Evolutionary conservation across 2,797 vertebrate genomes (phyloP), one percentile per base, ranked within the genome.

Genomic region (Oreortyx pictus): DNA sequence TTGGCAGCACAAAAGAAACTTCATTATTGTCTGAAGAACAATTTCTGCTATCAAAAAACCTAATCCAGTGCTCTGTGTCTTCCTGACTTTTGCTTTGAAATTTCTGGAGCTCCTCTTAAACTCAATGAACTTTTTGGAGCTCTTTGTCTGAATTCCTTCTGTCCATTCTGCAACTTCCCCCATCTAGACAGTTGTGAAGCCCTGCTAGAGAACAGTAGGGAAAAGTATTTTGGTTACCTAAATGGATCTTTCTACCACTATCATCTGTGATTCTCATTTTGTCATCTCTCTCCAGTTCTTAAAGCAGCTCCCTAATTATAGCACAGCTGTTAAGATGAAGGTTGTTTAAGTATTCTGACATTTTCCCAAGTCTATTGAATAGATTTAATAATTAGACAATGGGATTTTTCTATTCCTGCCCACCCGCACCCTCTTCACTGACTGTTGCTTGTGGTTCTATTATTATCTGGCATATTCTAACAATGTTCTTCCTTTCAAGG

Each of bases 321-420:
- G 90, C 80, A 23, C 12, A 50, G 60, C 44, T 64, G 60, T 12
- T 77, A 64, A 67, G 54, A 56, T 87, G 75, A 17, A 88, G 65
- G 59, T 2, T 31, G 52, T 84, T 67, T 24, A 75, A 75, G 43
- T 8, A 41, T 82, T 93, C 93, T 90, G 88, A 89, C 85, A 82
- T 85, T 64, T 93, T 87, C 70, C 71, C 70, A 86, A 93, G 74
- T 7, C 75, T 73, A n/a, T 37, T 47, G 88, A 94, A 92, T 4
- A 90, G 49, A 82, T 64, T 54, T 57, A 20, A 78, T 60, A 49
- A 87, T 68, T 6, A 93, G 79, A 96, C 84, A 96, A 90, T 77
- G 75, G 61, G 68, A 87, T 90, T 94, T 85, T 93, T 93, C 84
- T 92, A 18, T 50, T 65, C 90, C 78, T 90, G 71, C 94, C 92